Base-by-base conservation (phyloP, 1,140 invertebrate species). In the Philopotamus ludificatus region DNA sequence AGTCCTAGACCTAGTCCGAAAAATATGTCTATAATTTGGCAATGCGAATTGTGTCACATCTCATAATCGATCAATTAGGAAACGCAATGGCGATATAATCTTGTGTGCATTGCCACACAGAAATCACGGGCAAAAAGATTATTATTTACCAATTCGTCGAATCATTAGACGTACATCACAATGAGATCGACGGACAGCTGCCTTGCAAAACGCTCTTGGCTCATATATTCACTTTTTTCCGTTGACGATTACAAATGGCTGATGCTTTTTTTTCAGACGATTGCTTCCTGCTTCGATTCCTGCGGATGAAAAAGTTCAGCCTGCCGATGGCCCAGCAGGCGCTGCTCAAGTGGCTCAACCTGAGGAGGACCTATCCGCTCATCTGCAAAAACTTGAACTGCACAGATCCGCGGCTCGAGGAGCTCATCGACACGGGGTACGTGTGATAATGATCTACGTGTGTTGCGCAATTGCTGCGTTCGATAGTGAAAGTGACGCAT, bases 311-410 rank as follows among this genome's bases (percentile, higher is more conserved):
- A 73, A 93, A 93, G 74, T 93, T 87, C 78, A 88, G 87, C 70
- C 81, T 94, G 15, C 87, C 87, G 1, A 86, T 91, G 83, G 87
- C 91, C 0, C 86, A 92, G 72, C 86, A 90, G 71, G 87, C 86
- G 8, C 72, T 94, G 7, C 79, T 93, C 8, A 92, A 91, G 72
- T 94, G 92, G 74, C 81, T 93, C 51, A 87, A 87, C 71, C 82
- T 92, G 54, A 81, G 88, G 34, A 85, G 86, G 71, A 84, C 79
- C 20, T 88, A 87, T 70, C 81, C 82, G 7, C 79, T 84, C 63
- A 81, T 85, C 68, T 87, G 85, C 72, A 79, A 80, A 42, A 82
- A 86, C 20, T 71, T 92, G 65, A 88, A 91, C 71, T 85, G 84
- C 60, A 74, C 83, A n/a, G 83, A 88, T 60, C 76, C 83, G 1